Conservation (phyloP, 2,113 vertebrate genomes). For the Rhea americana region DNA sequence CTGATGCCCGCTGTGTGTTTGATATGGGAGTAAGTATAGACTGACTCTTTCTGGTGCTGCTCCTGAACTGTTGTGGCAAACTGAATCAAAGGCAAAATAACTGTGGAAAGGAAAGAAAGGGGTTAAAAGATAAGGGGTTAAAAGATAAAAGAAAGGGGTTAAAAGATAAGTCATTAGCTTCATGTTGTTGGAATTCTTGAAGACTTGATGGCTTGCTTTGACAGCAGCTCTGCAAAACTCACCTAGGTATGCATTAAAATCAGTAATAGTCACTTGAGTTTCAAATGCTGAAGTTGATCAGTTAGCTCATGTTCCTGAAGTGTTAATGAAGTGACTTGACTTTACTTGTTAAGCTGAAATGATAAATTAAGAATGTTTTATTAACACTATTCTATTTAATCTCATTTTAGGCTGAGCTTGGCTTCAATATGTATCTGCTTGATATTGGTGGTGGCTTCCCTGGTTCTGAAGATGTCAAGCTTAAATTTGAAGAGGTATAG, state of each 20-base stretch:
- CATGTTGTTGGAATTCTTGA: background rate
- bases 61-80: background rate
- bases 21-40: constrained; percentile 90
- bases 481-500: constrained; percentile 96
- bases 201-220: background rate
- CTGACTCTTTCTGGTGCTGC: background rate
- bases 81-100: background rate
- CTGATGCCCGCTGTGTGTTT: constrained; percentile 93
- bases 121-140: background rate
- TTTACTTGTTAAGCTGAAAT: background rate
- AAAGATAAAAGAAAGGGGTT: background rate
- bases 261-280: too few species aligned
- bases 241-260: background rate
- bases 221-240: background rate
- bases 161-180: background rate
- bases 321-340: background rate
- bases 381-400: background rate
- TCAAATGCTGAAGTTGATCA: background rate
- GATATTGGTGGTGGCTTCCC: constrained; percentile 98
- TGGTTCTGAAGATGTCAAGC: constrained; percentile 92
- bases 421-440: constrained; percentile 91
- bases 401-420: constrained; percentile 84
- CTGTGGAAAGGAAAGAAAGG: rapidly evolving
- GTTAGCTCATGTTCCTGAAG: background rate
- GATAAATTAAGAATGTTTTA: background rate